phyloP scores from a whole-genome alignment of 2,888 invertebrate genomes.

The Diaperis boleti region DNA sequence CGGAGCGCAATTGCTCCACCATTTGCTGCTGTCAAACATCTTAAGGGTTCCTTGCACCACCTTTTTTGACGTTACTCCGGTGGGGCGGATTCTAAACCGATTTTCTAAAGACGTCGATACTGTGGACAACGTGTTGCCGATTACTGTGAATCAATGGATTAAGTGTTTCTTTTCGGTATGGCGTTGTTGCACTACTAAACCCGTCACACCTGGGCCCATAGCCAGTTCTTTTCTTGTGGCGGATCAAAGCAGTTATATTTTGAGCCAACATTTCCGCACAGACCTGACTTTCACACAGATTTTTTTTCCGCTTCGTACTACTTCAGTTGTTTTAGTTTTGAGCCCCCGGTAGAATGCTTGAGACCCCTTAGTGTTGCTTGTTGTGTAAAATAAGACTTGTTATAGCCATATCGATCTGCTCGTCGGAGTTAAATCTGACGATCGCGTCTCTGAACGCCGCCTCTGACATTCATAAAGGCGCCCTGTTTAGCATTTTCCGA shows the following conservation, averaged over 20 bases:
- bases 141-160: constrained; percentile 79
- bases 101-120: constrained; percentile 82
- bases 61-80: constrained; percentile 86
- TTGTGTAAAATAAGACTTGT: constrained; percentile 36
- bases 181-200: too few relatives aligned
- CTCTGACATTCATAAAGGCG: constrained; percentile 70
- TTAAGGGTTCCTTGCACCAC: constrained; percentile 76
- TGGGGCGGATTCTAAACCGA: constrained; percentile 83
- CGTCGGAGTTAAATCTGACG: constrained; percentile 71
- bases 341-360: constrained; percentile 23
- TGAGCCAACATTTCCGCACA: constrained; percentile 35
- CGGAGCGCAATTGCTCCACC: constrained; percentile 75
- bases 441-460: constrained; percentile 73
- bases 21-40: constrained; percentile 73
- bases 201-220: too few relatives aligned
- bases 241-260: constrained; percentile 51
- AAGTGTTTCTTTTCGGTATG: constrained; percentile 75
- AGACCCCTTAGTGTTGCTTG: constrained; percentile 8
- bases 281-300: background rate
- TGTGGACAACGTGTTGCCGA: constrained; percentile 78
- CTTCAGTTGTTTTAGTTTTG: constrained; percentile 18
- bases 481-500: constrained; percentile 71
- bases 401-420: constrained; percentile 68
- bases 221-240: too few relatives aligned
- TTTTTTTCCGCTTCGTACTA: constrained; percentile 21